phyloP scores from a whole-genome alignment of 2,797 vertebrate species.

The Coluber constrictor region DNA sequence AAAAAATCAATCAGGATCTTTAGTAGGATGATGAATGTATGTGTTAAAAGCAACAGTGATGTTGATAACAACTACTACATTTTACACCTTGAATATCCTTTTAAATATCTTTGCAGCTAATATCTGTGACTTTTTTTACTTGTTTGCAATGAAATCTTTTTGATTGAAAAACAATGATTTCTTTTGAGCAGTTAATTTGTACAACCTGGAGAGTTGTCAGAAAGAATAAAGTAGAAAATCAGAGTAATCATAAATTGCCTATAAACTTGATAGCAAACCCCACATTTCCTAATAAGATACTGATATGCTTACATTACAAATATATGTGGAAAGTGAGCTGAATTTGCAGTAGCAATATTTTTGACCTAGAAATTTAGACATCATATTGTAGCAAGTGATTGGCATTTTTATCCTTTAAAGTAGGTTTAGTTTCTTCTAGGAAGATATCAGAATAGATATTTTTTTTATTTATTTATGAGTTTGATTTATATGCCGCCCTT shows the following conservation, averaged over 20 bases:
- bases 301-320: neutral
- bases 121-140: neutral
- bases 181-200: neutral
- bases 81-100: conserved; percentile 9
- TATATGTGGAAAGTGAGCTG: neutral
- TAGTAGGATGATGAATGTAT: neutral
- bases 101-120: neutral
- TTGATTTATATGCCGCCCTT: too few relatives aligned
- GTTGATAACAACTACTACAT: rapidly evolving
- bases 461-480: too few relatives aligned
- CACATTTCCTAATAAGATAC: neutral
- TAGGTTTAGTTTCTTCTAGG: neutral
- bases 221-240: neutral
- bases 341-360: neutral
- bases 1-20: conserved; percentile 8
- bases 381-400: neutral
- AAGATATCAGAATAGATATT: neutral
- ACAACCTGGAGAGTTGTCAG: neutral
- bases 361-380: neutral
- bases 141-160: neutral
- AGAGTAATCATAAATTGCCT: neutral
- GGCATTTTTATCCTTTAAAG: neutral
- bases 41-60: neutral
- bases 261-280: neutral
- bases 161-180: neutral